Evolutionary conservation across 1,140 invertebrate species (phyloP).

Genomic region (Drosophila sturtevanti): DNA sequence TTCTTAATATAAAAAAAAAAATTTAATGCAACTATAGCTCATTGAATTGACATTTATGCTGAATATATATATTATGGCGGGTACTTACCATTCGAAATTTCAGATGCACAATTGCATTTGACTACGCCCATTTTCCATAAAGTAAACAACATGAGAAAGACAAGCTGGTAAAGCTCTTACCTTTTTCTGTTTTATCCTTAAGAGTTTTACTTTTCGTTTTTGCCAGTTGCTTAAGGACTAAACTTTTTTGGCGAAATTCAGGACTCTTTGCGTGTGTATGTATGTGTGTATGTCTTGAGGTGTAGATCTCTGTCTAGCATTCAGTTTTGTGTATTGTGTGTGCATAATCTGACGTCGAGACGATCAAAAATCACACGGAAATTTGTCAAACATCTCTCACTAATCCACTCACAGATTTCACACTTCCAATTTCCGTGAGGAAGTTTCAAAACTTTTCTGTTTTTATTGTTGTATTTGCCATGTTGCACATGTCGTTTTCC

Average conservation of each 20-base stretch:
- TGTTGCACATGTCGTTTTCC: slow-evolving; percentile 65
- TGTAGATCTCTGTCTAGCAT: not conserved
- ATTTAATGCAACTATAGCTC: not conserved
- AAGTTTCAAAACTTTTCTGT: slow-evolving; percentile 57
- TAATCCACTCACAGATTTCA: slow-evolving; percentile 65
- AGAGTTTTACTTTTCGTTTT: not conserved
- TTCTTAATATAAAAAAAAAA: too few relatives aligned
- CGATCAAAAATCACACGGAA: slow-evolving; percentile 61
- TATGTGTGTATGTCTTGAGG: slow-evolving; percentile 18
- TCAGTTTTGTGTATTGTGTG: slow-evolving; percentile 22
- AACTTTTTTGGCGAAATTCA: slow-evolving; percentile 8
- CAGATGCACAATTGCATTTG: slow-evolving; percentile 41
- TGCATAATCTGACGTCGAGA: slow-evolving; percentile 53
- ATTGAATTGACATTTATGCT: slow-evolving; percentile 14
- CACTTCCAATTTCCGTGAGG: slow-evolving; percentile 71
- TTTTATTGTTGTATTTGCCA: slow-evolving; percentile 64
- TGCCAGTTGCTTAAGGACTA: slow-evolving; percentile 13
- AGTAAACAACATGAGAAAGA: slow-evolving; percentile 47
- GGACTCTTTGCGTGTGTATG: not conserved
- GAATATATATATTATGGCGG: not conserved
- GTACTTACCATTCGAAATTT: slow-evolving; percentile 20
- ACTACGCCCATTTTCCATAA: slow-evolving; percentile 29
- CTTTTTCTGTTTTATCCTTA: slow-evolving; percentile 3
- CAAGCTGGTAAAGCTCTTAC: slow-evolving; percentile 11
- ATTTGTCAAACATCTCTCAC: slow-evolving; percentile 47